These are phyloP conservation scores for Drosophila suboccidentalis DNA, from an alignment of 2,888 invertebrate species.

Conservation along the genomic window DNA sequence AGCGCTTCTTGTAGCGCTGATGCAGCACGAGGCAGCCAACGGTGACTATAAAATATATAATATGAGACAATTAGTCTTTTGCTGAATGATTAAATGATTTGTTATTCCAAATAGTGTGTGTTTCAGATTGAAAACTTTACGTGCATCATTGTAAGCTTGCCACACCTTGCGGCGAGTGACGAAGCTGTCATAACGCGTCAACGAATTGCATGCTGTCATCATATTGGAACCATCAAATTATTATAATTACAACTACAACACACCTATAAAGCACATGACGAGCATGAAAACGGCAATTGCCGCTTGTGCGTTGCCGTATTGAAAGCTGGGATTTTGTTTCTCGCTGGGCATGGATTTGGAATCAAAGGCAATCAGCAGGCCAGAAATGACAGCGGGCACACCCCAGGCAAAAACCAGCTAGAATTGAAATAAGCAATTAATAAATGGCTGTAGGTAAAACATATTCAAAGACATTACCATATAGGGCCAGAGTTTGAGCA, in stretches of 20 bases:
- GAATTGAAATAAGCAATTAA: background rate
- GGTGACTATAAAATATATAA: constrained; percentile 87
- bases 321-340: constrained; percentile 91
- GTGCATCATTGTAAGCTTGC: constrained; percentile 75
- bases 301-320: constrained; percentile 92
- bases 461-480: constrained; percentile 85
- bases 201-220: constrained; percentile 50
- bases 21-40: constrained; percentile 93
- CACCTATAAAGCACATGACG: constrained; percentile 92
- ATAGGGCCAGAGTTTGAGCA: constrained; percentile 91
- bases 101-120: background rate
- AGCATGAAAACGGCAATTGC: constrained; percentile 91
- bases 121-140: constrained; percentile 85
- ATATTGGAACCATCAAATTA: background rate
- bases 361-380: constrained; percentile 88
- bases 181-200: constrained; percentile 66
- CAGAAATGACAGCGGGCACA: constrained; percentile 89
- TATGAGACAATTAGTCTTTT: background rate
- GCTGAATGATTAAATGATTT: background rate
- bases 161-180: background rate
- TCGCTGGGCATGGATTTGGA: constrained; percentile 87
- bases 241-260: background rate
- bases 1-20: constrained; percentile 91
- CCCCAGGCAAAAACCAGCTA: constrained; percentile 88
- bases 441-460: background rate